These are phyloP conservation scores for Podabrus alpinus DNA, from an alignment of 2,888 invertebrate genomes.

Conservation along the genomic window DNA sequence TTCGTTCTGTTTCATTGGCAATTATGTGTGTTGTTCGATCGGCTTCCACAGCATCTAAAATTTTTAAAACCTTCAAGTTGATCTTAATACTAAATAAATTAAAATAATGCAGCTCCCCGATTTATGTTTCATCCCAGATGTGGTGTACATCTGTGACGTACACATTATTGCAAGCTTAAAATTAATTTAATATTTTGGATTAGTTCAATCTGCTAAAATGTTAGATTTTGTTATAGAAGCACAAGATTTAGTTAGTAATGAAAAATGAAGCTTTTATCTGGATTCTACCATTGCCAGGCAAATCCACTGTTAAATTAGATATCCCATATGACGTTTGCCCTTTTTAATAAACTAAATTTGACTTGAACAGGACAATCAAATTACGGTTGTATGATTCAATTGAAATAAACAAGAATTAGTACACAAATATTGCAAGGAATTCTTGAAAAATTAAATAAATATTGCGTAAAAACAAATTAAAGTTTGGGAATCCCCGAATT, in stretches of 20 bases:
- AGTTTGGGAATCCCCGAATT: no score
- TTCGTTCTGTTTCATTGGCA: slow-evolving; percentile 31
- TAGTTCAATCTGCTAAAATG: neutral
- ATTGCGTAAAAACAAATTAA: no score
- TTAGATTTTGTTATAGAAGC: neutral
- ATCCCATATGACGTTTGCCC: neutral
- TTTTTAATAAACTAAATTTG: neutral
- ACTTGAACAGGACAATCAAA: neutral
- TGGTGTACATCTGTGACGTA: neutral
- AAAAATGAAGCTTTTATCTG: neutral
- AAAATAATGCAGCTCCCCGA: neutral
- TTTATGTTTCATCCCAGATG: neutral
- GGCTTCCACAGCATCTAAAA: slow-evolving; percentile 13
- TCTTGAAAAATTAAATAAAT: no score
- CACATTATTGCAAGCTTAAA: neutral
- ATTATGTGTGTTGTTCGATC: slow-evolving; percentile 14
- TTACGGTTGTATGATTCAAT: no score
- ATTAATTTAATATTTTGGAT: neutral
- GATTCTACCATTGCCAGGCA: neutral
- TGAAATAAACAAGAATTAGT: neutral
- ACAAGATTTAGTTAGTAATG: neutral
- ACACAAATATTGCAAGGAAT: no score
- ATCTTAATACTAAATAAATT: neutral
- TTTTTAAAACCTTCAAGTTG: neutral
- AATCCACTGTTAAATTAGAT: neutral